Evolutionary conservation across 2,797 vertebrate species (phyloP).

Genomic region (Trachurus trachurus): DNA sequence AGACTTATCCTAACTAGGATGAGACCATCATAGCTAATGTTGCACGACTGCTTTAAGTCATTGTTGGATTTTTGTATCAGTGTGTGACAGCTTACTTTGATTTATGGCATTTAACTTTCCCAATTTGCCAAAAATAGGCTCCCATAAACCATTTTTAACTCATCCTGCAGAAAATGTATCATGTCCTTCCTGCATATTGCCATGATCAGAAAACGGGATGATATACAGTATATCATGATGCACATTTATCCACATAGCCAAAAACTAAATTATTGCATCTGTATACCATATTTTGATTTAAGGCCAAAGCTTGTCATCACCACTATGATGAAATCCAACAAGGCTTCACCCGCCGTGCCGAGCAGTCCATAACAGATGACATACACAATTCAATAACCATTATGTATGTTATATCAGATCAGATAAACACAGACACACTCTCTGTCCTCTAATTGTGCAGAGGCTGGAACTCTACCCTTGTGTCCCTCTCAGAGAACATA

Average conservation of each 20-base stretch:
- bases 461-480: background rate
- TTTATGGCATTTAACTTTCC: background rate
- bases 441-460: background rate
- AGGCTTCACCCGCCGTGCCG: background rate
- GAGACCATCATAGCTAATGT: background rate
- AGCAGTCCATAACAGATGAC: background rate
- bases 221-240: background rate
- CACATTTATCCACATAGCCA: background rate
- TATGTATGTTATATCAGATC: background rate
- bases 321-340: no score
- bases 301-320: background rate
- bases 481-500: conserved; percentile 3
- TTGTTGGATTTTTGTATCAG: background rate
- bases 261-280: background rate
- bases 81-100: background rate
- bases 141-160: background rate
- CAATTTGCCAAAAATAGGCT: background rate
- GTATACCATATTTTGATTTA: background rate
- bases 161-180: background rate
- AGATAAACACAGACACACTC: background rate
- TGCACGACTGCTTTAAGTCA: background rate
- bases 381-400: background rate
- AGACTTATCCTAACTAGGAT: no score
- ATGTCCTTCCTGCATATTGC: background rate
- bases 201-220: background rate